Base-by-base conservation (phyloP, 1,140 invertebrate species). In the Holotrichia oblita region DNA sequence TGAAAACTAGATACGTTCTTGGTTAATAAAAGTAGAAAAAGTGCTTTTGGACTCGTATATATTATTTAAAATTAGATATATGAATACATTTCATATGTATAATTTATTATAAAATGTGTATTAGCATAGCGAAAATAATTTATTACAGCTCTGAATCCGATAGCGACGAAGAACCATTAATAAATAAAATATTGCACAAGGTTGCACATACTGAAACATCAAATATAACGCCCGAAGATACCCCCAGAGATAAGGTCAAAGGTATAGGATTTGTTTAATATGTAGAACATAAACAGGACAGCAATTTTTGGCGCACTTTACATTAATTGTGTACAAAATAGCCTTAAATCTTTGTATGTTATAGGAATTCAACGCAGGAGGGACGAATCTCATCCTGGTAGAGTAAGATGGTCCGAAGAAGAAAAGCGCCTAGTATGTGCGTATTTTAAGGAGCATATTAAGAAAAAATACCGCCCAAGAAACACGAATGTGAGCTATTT, bases 61-160 rank as follows among this genome's bases (percentile, higher is more conserved):
- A n/a, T n/a, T n/a, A n/a, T n/a, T n/a, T n/a, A n/a, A n/a, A n/a
- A n/a, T n/a, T n/a, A n/a, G n/a, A n/a, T n/a, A n/a, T n/a, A n/a
- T n/a, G n/a, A n/a, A n/a, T n/a, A n/a, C n/a, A n/a, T n/a, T n/a
- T n/a, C n/a, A n/a, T n/a, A n/a, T n/a, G n/a, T n/a, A n/a, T n/a
- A n/a, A n/a, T n/a, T n/a, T n/a, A n/a, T n/a, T n/a, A n/a, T n/a
- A n/a, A n/a, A n/a, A n/a, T n/a, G n/a, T n/a, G n/a, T n/a, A n/a
- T n/a, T n/a, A n/a, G n/a, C n/a, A n/a, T n/a, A n/a, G n/a, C n/a
- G n/a, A n/a, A n/a, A n/a, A n/a, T n/a, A 48, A 48, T 48, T 17
- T 79, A 75, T 40, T 75, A 75, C 40, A 79, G 72, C 61, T 79
- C 78, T n/a, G 77, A 78, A 73, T 41, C 22, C 40, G 75, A 76